Conservation (phyloP, 2,113 vertebrate species). For the Dicerorhinus sumatrensis region DNA sequence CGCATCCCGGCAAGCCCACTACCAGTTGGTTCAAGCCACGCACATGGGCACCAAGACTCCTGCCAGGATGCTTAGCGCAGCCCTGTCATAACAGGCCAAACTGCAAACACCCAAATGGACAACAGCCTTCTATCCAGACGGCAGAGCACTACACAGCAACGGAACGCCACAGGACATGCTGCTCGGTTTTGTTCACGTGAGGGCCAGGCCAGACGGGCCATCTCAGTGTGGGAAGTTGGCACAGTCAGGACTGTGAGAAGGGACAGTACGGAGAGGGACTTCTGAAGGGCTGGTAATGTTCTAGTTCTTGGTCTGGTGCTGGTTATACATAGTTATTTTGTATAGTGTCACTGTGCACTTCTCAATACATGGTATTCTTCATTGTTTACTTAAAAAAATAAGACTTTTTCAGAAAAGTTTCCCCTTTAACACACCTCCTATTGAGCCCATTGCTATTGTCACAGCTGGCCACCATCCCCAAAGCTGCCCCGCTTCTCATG, state of each 20-base stretch:
- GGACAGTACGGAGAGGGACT: neutral
- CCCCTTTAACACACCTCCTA: neutral
- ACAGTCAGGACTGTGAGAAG: neutral
- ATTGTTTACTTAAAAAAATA: neutral
- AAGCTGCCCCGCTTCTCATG: no score
- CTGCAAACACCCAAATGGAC: neutral
- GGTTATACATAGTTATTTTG: neutral
- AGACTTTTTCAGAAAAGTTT: neutral
- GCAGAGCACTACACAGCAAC: fast-evolving
- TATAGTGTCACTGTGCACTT: neutral
- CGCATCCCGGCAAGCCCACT: neutral
- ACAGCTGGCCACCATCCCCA: no score
- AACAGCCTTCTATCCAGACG: neutral
- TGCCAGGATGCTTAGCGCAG: fast-evolving
- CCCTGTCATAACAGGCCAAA: neutral
- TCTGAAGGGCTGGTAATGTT: no score
- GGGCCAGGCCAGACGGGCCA: neutral
- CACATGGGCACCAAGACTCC: fast-evolving
- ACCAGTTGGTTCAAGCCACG: fast-evolving
- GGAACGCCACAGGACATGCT: neutral
- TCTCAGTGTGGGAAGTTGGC: neutral
- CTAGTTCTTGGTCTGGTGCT: neutral
- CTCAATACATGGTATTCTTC: neutral
- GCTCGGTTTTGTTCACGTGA: fast-evolving
- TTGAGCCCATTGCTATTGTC: neutral